phyloP scores from a whole-genome alignment of 2,797 vertebrate species.

The Ceyx erithaca region DNA sequence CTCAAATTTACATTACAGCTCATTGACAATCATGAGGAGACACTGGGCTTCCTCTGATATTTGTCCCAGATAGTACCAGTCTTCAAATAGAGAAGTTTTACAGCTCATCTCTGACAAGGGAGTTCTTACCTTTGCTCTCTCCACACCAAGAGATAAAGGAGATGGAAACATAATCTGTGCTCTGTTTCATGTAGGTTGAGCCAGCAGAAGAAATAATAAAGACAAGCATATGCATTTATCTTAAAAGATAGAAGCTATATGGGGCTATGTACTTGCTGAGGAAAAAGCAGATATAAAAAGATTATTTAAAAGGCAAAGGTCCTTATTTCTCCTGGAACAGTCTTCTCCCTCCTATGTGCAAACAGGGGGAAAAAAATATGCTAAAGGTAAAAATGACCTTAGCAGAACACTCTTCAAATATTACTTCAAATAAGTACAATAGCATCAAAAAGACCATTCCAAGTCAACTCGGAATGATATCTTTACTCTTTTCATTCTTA shows the following conservation, averaged over 20 bases:
- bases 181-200: neutral
- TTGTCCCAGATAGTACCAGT: neutral
- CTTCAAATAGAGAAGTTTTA: neutral
- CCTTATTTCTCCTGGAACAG: neutral
- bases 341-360: neutral
- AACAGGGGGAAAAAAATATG: neutral
- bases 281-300: neutral
- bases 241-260: neutral
- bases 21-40: neutral
- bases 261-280: neutral
- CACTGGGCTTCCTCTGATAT: neutral
- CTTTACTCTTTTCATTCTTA: neutral
- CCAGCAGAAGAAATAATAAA: neutral
- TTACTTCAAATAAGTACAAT: neutral
- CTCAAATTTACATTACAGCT: neutral
- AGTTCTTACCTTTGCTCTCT: neutral
- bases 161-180: neutral
- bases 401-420: neutral
- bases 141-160: neutral
- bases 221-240: neutral
- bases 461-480: neutral
- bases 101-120: neutral
- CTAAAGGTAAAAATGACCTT: neutral
- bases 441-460: neutral
- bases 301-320: neutral